Base-by-base conservation (phyloP, 1,140 invertebrate genomes). In the Meloidogyne floridensis region DNA sequence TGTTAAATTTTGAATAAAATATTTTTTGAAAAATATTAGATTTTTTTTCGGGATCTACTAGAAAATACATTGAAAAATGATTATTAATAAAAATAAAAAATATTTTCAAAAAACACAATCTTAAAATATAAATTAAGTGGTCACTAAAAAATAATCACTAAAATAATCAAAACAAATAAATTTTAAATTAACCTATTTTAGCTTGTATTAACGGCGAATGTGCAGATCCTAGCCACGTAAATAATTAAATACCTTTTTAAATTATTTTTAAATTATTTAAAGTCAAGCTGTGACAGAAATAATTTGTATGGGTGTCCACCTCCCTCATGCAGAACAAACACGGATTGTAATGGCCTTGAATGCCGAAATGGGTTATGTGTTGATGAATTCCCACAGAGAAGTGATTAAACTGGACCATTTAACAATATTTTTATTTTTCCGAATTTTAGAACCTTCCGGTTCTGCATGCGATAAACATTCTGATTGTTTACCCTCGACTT, bases 391-490 rank as follows among this genome's bases (percentile, higher is more conserved):
- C 59, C 59, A 0, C 59, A 65, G n/a, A 65, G 5, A 65, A 65
- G 59, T 65, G n/a, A 59, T 15, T 47, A 47, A 47, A 47, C 4
- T 47, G 0, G 47, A 1, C 4, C 0, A 47, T 47, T 47, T 47
- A 47, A 6, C 9, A 8, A 11, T 54, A 54, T 13, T 54, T 54
- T 9, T 54, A 54, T 10, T 54, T 54, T 54, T 13, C 10, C 32
- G 32, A 13, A 6, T 65, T 18, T 65, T 8, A 65, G 59, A 65
- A 65, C 0, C 59, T 0, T 0, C 59, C 2, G 59, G 59, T n/a
- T 65, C 59, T n/a, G 15, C 59, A n/a, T 65, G 59, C n/a, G 59
- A 65, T 65, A 65, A 65, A 65, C 59, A 65, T 65, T 65, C 59
- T n/a, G 59, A 65, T 18, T 65, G 59, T 65, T 65, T 18, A 7